Conservation (phyloP, 2,113 vertebrate genomes). For the Meles meles region DNA sequence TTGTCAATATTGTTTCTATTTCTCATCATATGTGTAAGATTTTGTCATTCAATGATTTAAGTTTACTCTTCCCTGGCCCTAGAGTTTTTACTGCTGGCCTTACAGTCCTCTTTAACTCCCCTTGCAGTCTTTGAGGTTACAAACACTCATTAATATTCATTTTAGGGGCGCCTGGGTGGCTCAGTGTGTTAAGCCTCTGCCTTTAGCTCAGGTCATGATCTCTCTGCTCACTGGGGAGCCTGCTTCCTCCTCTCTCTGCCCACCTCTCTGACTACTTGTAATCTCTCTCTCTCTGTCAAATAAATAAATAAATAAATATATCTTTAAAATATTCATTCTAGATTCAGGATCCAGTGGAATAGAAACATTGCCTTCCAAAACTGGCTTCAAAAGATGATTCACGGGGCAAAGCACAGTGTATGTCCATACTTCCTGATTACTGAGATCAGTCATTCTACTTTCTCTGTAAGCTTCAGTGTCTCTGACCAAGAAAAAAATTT, state of each 20-base stretch:
- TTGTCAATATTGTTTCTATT: slow-evolving; percentile 5
- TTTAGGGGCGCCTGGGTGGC: not conserved
- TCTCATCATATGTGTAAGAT: not conserved
- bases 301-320: too few species aligned
- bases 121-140: slow-evolving; percentile 1
- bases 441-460: slow-evolving; percentile 15
- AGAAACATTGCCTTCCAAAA: slow-evolving; percentile 3
- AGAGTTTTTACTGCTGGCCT: not conserved
- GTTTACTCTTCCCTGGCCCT: not conserved
- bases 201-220: too few species aligned
- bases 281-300: too few species aligned
- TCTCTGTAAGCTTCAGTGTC: not conserved
- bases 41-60: not conserved
- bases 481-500: slow-evolving; percentile 30
- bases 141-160: slow-evolving; percentile 11
- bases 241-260: too few species aligned
- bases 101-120: not conserved
- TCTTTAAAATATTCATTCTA: not conserved
- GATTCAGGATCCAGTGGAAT: not conserved
- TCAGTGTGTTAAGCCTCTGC: too few species aligned
- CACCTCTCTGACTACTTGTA: too few species aligned
- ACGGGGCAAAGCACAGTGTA: not conserved
- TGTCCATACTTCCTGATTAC: not conserved
- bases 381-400: not conserved
- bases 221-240: too few species aligned